phyloP scores from a whole-genome alignment of 2,888 invertebrate species.

The Cancer borealis region DNA sequence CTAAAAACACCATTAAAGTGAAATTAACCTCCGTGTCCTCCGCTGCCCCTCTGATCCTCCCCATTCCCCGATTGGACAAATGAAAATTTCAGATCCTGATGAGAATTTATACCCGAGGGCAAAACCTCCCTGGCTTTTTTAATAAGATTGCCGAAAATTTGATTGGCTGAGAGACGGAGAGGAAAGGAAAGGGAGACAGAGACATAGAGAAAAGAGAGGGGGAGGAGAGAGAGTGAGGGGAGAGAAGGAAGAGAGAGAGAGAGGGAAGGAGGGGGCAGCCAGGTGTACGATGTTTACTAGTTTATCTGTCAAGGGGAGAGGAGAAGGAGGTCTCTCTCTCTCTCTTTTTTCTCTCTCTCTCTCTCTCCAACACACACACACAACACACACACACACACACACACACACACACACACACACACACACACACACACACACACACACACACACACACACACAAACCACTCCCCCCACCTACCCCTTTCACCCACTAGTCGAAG shows the following conservation, averaged over 20 bases:
- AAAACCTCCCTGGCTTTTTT: slow-evolving; percentile 59
- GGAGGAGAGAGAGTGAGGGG: neutral
- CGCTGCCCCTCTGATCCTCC: neutral
- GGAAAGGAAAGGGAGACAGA: neutral
- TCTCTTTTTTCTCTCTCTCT: neutral
- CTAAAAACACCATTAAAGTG: slow-evolving; percentile 67
- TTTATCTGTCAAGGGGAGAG: neutral
- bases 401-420: too few species aligned
- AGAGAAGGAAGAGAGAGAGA: neutral
- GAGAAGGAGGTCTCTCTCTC: neutral
- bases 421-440: too few species aligned
- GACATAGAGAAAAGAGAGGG: neutral
- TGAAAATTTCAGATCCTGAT: slow-evolving; percentile 68
- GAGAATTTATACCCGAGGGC: slow-evolving; percentile 64
- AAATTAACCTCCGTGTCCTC: slow-evolving; percentile 46
- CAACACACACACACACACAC: too few species aligned
- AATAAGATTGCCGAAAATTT: slow-evolving; percentile 68
- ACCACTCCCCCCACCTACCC: neutral
- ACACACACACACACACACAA: too few species aligned
- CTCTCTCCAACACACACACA: too few species aligned
- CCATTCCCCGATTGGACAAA: slow-evolving; percentile 65
- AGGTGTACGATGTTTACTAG: neutral
- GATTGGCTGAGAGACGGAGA: slow-evolving; percentile 57
- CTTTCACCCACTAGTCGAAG: neutral
- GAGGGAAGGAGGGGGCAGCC: neutral